phyloP scores from a whole-genome alignment of 2,113 vertebrate genomes.

The Xerus inauris region DNA sequence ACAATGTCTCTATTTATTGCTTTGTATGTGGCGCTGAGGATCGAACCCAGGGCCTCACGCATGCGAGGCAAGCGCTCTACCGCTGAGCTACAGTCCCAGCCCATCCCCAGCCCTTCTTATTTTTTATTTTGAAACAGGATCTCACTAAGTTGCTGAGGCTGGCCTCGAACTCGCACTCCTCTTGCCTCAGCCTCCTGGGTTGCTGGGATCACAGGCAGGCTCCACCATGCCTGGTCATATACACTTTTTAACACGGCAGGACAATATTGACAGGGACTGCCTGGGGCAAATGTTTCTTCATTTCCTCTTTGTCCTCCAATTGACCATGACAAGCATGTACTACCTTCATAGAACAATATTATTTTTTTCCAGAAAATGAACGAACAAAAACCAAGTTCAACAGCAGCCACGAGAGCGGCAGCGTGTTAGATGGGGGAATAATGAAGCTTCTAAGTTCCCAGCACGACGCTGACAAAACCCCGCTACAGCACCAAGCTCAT shows the following conservation, averaged over 20 bases:
- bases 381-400: neutral
- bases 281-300: neutral
- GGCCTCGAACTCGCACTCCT: neutral
- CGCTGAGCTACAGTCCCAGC: too few species aligned
- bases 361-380: neutral
- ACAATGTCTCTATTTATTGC: too few species aligned
- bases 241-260: neutral
- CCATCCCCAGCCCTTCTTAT: neutral
- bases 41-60: too few species aligned
- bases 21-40: too few species aligned
- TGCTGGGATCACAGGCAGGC: neutral
- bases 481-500: accelerated
- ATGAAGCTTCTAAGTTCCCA: too few species aligned
- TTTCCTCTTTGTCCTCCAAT: neutral
- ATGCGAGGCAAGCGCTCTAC: too few species aligned
- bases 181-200: too few species aligned
- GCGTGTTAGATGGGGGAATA: neutral
- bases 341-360: neutral
- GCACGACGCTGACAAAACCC: neutral
- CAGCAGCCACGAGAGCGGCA: neutral
- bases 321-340: neutral
- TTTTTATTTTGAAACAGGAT: neutral
- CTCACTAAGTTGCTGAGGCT: neutral
- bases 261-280: neutral
- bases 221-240: accelerated